Base-by-base conservation (phyloP, 1,140 invertebrate species). In the Drosophila sp. region DNA sequence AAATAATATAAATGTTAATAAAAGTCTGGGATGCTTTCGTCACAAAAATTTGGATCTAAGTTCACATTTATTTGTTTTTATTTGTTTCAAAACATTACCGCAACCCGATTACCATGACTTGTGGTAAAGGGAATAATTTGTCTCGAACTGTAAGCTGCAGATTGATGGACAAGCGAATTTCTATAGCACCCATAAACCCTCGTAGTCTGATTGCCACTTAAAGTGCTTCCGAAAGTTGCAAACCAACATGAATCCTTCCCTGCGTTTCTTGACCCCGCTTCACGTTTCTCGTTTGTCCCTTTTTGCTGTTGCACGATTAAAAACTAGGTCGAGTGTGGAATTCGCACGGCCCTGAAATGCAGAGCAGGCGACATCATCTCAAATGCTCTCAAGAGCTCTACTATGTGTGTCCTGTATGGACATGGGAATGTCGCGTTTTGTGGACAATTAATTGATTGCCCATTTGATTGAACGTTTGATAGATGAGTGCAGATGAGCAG, bases 391-490 rank as follows among this genome's bases (percentile, higher is more conserved):
- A 1, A 13, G 36, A 13, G 36, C 36, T 36, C 11, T 11, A 4
- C 0, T 8, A 1, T 36, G 8, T 36, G 11, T 36, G n/a, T n/a
- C n/a, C 4, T 36, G n/a, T 25, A 46, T 50, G 32, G 51, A 41
- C 21, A 46, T 50, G 32, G 51, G 46, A 13, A 21, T 48, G 43
- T 71, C 45, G 46, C 48, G 59, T 29, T 16, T 54, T 50, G 61
- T 70, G 76, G 69, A 81, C 76, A 86, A 86, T 86, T 79, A 87
- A 80, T 86, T 86, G 81, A 78, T 86, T 81, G 78, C 59, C 74
- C 66, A 56, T 87, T 87, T 76, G 80, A 84, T 80, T 84, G 76
- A 84, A 71, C 73, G 73, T 80, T 84, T 84, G 78, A 77, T 79
- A 48, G 71, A 86, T 87, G 71, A 72, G 43, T 63, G 70, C 72